A percentile compares a stretch with the other conserved stretches of the same genome.
These are phyloP conservation scores for Phrixothrix hirtus DNA, from an alignment of 2,888 invertebrate species.

Conservation along the genomic window DNA sequence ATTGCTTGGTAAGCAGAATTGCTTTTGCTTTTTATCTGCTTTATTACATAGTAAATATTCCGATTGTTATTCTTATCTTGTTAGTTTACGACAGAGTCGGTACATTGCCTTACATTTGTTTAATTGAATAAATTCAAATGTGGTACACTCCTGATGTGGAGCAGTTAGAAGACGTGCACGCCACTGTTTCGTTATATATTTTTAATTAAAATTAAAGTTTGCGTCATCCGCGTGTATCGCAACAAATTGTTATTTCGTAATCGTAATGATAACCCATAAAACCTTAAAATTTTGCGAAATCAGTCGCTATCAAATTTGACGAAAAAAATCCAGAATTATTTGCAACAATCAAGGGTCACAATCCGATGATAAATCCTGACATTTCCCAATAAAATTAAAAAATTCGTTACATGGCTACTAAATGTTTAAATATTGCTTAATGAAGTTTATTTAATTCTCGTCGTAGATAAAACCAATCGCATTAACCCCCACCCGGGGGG, in stretches of 20 bases:
- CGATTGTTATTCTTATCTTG: background rate
- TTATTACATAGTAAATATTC: background rate
- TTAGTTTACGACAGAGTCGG: background rate
- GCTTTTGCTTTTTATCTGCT: background rate
- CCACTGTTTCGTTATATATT: background rate
- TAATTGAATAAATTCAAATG: background rate
- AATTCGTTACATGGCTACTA: background rate
- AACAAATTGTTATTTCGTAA: background rate
- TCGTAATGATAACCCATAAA: background rate
- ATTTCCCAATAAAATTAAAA: background rate
- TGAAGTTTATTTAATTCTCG: background rate
- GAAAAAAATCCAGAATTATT: background rate
- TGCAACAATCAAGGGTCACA: background rate
- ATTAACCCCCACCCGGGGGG: background rate
- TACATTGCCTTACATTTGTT: background rate
- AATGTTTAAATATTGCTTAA: background rate
- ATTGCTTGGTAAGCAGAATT: too few relatives aligned
- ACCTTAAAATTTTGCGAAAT: background rate
- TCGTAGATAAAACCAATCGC: background rate
- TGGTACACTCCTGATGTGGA: background rate
- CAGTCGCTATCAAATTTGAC: background rate
- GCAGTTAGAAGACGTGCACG: background rate
- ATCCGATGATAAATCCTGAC: background rate
- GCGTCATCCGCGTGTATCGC: background rate
- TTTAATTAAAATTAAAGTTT: background rate